These are phyloP conservation scores for Oceanodroma leucorhoa DNA, from an alignment of 2,797 vertebrate genomes.

Conservation along the genomic window DNA sequence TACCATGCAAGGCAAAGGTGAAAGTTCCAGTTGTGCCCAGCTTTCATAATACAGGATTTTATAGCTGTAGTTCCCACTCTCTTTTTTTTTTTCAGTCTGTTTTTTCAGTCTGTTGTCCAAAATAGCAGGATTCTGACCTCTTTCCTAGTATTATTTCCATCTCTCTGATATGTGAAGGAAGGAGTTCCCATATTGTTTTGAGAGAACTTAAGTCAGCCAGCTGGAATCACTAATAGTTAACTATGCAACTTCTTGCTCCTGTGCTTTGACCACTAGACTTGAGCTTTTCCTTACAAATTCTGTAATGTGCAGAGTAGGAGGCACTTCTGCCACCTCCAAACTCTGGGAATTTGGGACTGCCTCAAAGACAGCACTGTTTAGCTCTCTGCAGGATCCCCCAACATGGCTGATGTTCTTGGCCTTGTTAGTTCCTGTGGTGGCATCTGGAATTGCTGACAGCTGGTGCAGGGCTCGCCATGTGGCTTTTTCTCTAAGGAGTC, in stretches of 20 bases:
- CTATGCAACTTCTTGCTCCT: not conserved
- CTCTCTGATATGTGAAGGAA: not conserved
- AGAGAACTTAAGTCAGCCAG: not conserved
- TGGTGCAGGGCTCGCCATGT: slow-evolving; percentile 22
- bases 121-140: not conserved
- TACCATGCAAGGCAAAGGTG: not conserved
- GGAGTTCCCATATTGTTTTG: not conserved
- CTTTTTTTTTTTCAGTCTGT: not conserved
- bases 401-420: not conserved
- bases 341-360: not conserved
- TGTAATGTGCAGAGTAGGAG: not conserved
- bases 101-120: not conserved
- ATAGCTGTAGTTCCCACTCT: not conserved
- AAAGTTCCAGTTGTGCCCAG: not conserved
- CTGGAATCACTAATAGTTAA: not conserved
- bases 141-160: not conserved
- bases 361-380: not conserved
- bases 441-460: slow-evolving; percentile 25
- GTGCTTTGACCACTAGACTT: not conserved
- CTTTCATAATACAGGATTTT: not conserved
- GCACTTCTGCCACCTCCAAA: not conserved
- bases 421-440: slow-evolving; percentile 36
- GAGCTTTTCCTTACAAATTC: not conserved
- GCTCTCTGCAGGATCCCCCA: not conserved
- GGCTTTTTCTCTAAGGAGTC: slow-evolving; percentile 33